Base-by-base conservation (phyloP, 2,888 invertebrate species). In the Piscicola geometra region DNA sequence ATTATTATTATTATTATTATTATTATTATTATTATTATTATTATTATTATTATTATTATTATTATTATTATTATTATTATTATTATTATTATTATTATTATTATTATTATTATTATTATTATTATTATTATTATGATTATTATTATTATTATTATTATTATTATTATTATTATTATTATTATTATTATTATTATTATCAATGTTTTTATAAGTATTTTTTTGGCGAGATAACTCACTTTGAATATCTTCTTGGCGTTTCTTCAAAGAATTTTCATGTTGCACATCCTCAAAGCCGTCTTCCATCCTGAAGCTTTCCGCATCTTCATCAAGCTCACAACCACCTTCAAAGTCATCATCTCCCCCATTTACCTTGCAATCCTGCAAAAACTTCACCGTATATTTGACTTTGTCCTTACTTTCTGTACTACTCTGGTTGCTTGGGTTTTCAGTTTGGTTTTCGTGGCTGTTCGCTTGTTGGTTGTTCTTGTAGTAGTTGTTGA, bases 1-100 rank as follows among this genome's bases (percentile, higher is more conserved):
- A 68, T 68, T 15, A 68, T 71, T 36, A 71, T 50, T 5, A 32
- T 71, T 36, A 71, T 71, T 12, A 71, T 71, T 36, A 71, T 71
- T 2, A 30, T 71, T 15, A 67, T 67, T 15, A 56, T 41, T 5
- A 41, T 64, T 3, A 35, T 67, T 15, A 5, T 67, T 3, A 67
- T 67, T 5, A 67, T 67, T 15, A 67, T 28, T 3, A 67, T 35
- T 2, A 35, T 35, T 3, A 35, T n/a, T 5, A 67, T 67, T 9
- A 67, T 67, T 3, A 71, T 41, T 36, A 71, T 71, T 36, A 71
- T 68, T 15, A 68, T 68, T 15, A 68, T 71, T 36, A 71, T 50
- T 5, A 32, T 71, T 36, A 71, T 71, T 12, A 71, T 71, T 36
- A 71, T 71, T 2, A 30, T 71, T 15, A 67, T 67, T 15, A 56